phyloP scores from a whole-genome alignment of 2,888 invertebrate genomes.

The Resseliella maxima region DNA sequence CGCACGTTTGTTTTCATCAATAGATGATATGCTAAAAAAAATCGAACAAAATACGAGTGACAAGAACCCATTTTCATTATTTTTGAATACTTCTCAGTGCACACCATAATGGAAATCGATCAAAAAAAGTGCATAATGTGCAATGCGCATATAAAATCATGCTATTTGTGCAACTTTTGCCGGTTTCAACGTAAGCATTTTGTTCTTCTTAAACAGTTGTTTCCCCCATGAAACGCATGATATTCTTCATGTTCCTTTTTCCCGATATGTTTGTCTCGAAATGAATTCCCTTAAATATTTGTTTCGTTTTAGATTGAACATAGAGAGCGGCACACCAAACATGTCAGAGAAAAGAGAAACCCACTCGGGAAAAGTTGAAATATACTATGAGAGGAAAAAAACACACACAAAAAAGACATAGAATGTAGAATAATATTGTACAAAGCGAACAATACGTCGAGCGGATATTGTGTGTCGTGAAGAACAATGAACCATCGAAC shows the following conservation, averaged over 20 bases:
- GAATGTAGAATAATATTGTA: constrained; percentile 39
- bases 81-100: not conserved
- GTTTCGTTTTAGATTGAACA: not conserved
- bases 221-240: constrained; percentile 36
- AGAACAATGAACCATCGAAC: constrained; percentile 48
- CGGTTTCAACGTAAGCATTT: not conserved
- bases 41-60: no score
- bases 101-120: constrained; percentile 22
- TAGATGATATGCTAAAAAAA: not conserved
- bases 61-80: not conserved
- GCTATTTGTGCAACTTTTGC: constrained; percentile 33
- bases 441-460: constrained; percentile 12
- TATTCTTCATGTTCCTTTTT: constrained; percentile 8
- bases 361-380: not conserved
- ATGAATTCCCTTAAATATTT: constrained; percentile 32
- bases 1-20: not conserved
- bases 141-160: not conserved
- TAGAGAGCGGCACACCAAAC: not conserved
- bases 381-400: not conserved
- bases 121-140: not conserved
- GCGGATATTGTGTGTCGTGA: constrained; percentile 51
- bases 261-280: not conserved
- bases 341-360: constrained; percentile 21
- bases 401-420: constrained; percentile 18
- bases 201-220: constrained; percentile 30